Evolutionary conservation across 2,113 vertebrate species (phyloP), one percentile per base, ranked within the genome.

Genomic region (Dissostichus mawsoni): DNA sequence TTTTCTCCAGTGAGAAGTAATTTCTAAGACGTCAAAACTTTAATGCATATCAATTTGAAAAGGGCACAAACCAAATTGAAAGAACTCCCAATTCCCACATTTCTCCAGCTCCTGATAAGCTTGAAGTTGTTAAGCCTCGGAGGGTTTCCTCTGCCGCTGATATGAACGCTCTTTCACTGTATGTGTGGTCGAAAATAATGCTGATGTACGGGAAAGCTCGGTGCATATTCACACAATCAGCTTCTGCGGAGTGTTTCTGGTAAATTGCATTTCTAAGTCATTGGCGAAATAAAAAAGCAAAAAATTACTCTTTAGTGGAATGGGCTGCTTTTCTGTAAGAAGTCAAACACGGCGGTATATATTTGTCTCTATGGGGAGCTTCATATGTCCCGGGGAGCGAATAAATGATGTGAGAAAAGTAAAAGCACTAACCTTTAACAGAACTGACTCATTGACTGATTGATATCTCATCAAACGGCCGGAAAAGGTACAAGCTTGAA

Each of bases 181-280:
- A 11, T 62, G 29, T 70, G 70, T 56, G 52, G 45, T 58, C 57
- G 5, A 20, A 68, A 71, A 77, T 80, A 82, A 73, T 80, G 89
- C 87, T 90, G 90, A 84, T 47, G 66, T 69, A 16, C 7, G 51
- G 63, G 55, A 88, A 83, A 76, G 69, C 16, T 51, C 51, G 0
- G 33, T 25, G 64, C 45, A 57, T 62, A 81, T 53, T 61, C 70
- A 62, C 18, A 1, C 70, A 85, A 88, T 86, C 85, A 76, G 80
- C 69, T 50, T 12, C 65, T 52, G 71, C 16, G 11, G 33, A 69
- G 50, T 18, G 52, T 78, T 48, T 51, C 79, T 72, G 61, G 11
- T 74, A 87, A 88, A 91, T 89, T 85, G 69, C 80, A 79, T 88
- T 88, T 88, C 51, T 65, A 68, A 82, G 16, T 84, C 41, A 66